Base-by-base conservation (phyloP, 2,113 vertebrate species). In the Pyxicephalus adspersus region DNA sequence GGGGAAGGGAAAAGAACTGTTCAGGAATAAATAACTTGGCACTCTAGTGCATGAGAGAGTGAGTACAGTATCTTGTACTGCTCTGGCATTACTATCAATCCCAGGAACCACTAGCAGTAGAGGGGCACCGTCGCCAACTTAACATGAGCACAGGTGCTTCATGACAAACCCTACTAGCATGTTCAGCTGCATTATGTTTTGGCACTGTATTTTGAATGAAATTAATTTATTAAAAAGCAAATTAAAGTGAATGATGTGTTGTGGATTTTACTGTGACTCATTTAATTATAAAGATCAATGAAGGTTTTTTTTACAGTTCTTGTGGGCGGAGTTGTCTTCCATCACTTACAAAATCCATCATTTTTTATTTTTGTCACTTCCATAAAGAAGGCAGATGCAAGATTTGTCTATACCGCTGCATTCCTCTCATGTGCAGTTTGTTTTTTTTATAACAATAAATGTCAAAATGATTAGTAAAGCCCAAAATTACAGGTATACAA, bases 161-260 rank as follows among this genome's bases (percentile, higher is more conserved):
- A 93, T 94, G 94, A 93, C 89, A 89, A 88, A 96, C 92, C 87
- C 90, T 92, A 95, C 91, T 94, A 95, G 95, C 96, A 97, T 97
- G 96, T 95, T 95, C 93, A 95, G 94, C 95, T 98, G 94, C 95
- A 96, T 96, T 89, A 92, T 96, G 95, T 96, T 96, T 95, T 96
- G 94, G 96, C 96, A 98, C 95, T 98, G 97, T 97, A 96, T 96
- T 98, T 96, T 96, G 93, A 96, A 96, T 97, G 94, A 96, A 91
- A 90, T 97, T 98, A 98, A 98, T 97, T 98, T 98, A 98, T 98
- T 98, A 97, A 98, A 94, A 95, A 94, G 96, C 94, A 71, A 54
- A 38, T 58, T 77, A 77, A 77, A 77, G 13, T 77, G 2, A 29
- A 29, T 15, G 13, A 57, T 34, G 76, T 78, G 63, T 19, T 78